Conservation (phyloP, 1,140 invertebrate species). For the Semibalanus balanoides region DNA sequence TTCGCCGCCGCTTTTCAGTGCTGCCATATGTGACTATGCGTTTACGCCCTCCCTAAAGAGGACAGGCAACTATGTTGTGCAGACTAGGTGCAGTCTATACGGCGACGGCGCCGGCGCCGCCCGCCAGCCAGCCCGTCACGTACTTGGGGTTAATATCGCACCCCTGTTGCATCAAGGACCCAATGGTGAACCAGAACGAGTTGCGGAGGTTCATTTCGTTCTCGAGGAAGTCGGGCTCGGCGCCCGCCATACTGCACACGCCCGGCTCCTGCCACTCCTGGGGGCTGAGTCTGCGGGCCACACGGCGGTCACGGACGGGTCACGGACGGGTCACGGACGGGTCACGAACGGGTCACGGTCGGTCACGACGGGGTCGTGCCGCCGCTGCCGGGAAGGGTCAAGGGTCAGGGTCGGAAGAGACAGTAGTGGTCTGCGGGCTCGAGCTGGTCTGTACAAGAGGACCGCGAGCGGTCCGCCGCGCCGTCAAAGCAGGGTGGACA, state of each 20-base stretch:
- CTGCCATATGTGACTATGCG: not conserved
- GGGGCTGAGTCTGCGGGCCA: conserved; percentile 25
- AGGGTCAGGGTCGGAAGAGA: not conserved
- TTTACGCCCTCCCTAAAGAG: not conserved
- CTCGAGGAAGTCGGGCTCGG: conserved; percentile 54
- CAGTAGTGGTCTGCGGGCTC: too few relatives aligned
- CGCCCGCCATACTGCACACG: conserved; percentile 42
- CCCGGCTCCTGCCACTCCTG: conserved; percentile 35
- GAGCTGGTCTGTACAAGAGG: too few relatives aligned
- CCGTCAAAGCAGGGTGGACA: too few relatives aligned
- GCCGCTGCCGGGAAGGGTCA: not conserved
- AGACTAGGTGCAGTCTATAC: not conserved
- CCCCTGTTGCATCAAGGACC: conserved; percentile 82
- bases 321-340: not conserved
- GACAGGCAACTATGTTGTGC: not conserved
- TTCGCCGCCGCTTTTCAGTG: too few relatives aligned
- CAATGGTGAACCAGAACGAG: conserved; percentile 89
- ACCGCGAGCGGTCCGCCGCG: too few relatives aligned
- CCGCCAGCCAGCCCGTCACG: conserved; percentile 29
- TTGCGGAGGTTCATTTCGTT: conserved; percentile 56
- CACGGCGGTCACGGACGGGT: not conserved
- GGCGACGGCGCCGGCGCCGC: not conserved
- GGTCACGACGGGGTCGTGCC: not conserved
- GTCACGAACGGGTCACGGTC: not conserved
- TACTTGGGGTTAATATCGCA: conserved; percentile 69